Evolutionary conservation across 2,797 vertebrate species (phyloP), one percentile per base, ranked within the genome.

Genomic region (Uromys caudimaculatus): DNA sequence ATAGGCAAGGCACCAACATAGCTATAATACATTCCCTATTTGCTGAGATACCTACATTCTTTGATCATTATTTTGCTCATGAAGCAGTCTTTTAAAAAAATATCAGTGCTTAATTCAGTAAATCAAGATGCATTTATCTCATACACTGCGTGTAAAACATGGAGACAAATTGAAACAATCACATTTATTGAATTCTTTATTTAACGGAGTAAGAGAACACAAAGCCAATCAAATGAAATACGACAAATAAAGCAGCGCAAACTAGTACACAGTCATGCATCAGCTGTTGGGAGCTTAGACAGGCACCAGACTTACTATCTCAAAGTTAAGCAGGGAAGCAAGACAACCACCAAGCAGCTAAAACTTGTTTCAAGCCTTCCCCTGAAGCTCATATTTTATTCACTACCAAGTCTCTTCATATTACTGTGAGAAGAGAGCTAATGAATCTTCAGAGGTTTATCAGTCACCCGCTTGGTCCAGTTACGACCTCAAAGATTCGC

Each of bases 121-220:
- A 73, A 56, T 73, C 47, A 60, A 50, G 52, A 81, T 44, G 32
- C 27, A 85, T 87, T 94, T 91, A 92, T 83, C 23, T 89, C 41
- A 24, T 56, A 76, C 77, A 52, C 41, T 92, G n/a, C 69, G 2
- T 92, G 21, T 47, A 93, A 97, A 95, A 94, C 71, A 92, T 10
- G 6, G 16, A 95, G 56, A 35, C 85, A 95, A 94, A 60, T 1
- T 93, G 56, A 94, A 96, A 92, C 60, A 93, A 83, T 58, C 44
- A 91, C 41, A 93, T 93, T 94, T 97, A 97, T 67, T 92, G 62
- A 95, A 32, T 95, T 91, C 90, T 47, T 89, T 62, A n/a, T 86
- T 86, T 24, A 67, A 85, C 11, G 8, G 35, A 38, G 6, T 35
- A 54, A 78, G 14, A 84, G n/a, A 94, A 94, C 75, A 96, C 93